Conservation (phyloP, 2,797 vertebrate species). For the Eutrigla gurnardus region DNA sequence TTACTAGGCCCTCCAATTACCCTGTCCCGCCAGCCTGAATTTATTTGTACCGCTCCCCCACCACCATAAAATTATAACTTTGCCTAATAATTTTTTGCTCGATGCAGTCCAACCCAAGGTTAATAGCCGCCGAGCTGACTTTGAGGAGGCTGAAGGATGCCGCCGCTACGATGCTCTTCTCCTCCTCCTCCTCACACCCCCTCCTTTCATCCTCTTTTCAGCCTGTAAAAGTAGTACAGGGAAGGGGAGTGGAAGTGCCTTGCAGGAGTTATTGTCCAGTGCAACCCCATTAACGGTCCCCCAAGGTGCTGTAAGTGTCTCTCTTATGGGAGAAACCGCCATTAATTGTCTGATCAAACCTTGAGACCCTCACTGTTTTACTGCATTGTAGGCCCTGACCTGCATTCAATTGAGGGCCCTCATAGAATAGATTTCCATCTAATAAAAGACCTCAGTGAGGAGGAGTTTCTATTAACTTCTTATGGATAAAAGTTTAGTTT, state of each 20-base stretch:
- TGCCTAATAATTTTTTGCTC: slow-evolving; percentile 85
- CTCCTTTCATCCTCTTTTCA: slow-evolving; percentile 69
- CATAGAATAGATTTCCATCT: slow-evolving; percentile 74
- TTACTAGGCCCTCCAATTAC: slow-evolving; percentile 86
- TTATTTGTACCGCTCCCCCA: slow-evolving; percentile 84
- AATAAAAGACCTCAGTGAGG: slow-evolving; percentile 65
- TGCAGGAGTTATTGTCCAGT: slow-evolving; percentile 79
- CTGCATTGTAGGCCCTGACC: slow-evolving; percentile 74
- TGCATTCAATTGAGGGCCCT: slow-evolving; percentile 63
- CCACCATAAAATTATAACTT: slow-evolving; percentile 88
- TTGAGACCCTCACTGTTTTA: slow-evolving; percentile 78
- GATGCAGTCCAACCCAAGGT: slow-evolving; percentile 85
- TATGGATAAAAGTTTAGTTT: slow-evolving; percentile 67
- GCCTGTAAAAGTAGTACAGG: slow-evolving; percentile 75
- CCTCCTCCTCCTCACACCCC: slow-evolving; percentile 54
- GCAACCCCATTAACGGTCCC: slow-evolving; percentile 75
- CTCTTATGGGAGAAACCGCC: slow-evolving; percentile 70
- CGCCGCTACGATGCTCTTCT: slow-evolving; percentile 50
- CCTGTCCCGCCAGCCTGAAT: slow-evolving; percentile 83
- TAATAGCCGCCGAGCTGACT: slow-evolving; percentile 84
- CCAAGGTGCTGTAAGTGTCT: slow-evolving; percentile 77
- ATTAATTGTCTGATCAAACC: slow-evolving; percentile 81
- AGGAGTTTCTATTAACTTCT: slow-evolving; percentile 58
- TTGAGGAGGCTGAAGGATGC: slow-evolving; percentile 81
- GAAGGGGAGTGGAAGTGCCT: slow-evolving; percentile 68